phyloP scores from a whole-genome alignment of 2,888 invertebrate genomes.

The Caenorhabditis sulstoni region DNA sequence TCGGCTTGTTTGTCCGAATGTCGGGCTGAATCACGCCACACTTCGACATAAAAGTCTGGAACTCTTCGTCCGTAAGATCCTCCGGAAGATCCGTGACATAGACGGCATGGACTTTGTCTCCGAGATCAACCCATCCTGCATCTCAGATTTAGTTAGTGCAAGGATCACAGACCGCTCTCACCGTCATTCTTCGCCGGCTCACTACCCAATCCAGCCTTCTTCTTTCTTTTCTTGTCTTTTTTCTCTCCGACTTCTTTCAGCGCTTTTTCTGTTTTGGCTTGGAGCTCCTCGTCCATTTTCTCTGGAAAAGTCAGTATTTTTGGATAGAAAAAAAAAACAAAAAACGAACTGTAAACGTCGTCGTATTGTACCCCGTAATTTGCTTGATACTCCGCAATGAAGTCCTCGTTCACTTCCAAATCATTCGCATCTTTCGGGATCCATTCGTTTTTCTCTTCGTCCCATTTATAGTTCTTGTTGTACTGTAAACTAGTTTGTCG shows the following conservation, averaged over 20 bases:
- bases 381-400: slow-evolving; percentile 95
- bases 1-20: slow-evolving; percentile 86
- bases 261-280: slow-evolving; percentile 50
- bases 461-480: slow-evolving; percentile 86
- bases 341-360: slow-evolving; percentile 54
- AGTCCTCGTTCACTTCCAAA: slow-evolving; percentile 90
- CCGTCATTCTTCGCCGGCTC: slow-evolving; percentile 35
- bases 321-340: slow-evolving; percentile 7
- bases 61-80: slow-evolving; percentile 89
- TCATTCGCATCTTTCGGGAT: slow-evolving; percentile 84
- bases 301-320: slow-evolving; percentile 74
- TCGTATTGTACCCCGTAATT: slow-evolving; percentile 85
- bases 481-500: slow-evolving; percentile 34
- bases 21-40: slow-evolving; percentile 96
- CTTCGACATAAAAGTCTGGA: slow-evolving; percentile 90
- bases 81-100: slow-evolving; percentile 94
- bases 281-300: slow-evolving; percentile 66
- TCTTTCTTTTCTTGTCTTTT: slow-evolving; percentile 70
- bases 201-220: slow-evolving; percentile 56
- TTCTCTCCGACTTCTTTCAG: slow-evolving; percentile 62
- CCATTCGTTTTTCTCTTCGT: slow-evolving; percentile 92
- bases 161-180: not conserved
- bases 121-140: slow-evolving; percentile 92
- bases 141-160: not conserved
- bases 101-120: slow-evolving; percentile 91